These are phyloP conservation scores for Mallotus villosus DNA, from an alignment of 2,797 vertebrate species.

Conservation along the genomic window DNA sequence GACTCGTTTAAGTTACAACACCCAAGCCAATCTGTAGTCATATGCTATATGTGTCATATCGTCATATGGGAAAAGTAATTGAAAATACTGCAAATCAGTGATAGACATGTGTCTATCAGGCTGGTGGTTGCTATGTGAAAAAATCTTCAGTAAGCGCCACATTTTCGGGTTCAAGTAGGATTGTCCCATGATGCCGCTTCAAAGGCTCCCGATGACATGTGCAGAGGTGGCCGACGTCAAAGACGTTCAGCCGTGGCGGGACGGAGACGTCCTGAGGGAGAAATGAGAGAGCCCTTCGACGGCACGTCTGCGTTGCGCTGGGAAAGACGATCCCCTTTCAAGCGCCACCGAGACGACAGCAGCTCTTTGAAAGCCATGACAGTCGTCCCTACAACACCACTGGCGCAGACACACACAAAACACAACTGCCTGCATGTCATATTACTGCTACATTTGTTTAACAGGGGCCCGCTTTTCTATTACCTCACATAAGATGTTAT, in stretches of 20 bases:
- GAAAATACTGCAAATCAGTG: too few species aligned
- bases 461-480: conserved; percentile 37
- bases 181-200: too few species aligned
- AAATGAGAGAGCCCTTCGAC: conserved; percentile 14
- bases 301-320: neutral
- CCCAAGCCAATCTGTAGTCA: too few species aligned
- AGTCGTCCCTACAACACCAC: conserved; percentile 14
- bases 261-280: conserved; percentile 1
- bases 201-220: too few species aligned
- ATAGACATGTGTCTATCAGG: too few species aligned
- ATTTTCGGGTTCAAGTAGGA: too few species aligned
- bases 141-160: too few species aligned
- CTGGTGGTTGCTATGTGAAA: too few species aligned
- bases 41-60: too few species aligned
- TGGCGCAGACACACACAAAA: conserved; percentile 23
- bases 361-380: conserved; percentile 25
- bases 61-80: too few species aligned
- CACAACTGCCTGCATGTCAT: conserved; percentile 13
- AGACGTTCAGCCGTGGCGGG: neutral
- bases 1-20: too few species aligned
- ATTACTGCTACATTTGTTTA: conserved; percentile 51
- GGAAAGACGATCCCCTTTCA: conserved; percentile 29
- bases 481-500: conserved; percentile 36
- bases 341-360: conserved; percentile 14
- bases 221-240: neutral